phyloP scores from a whole-genome alignment of 2,113 vertebrate species.

The Sinocyclocheilus maitianheensis region DNA sequence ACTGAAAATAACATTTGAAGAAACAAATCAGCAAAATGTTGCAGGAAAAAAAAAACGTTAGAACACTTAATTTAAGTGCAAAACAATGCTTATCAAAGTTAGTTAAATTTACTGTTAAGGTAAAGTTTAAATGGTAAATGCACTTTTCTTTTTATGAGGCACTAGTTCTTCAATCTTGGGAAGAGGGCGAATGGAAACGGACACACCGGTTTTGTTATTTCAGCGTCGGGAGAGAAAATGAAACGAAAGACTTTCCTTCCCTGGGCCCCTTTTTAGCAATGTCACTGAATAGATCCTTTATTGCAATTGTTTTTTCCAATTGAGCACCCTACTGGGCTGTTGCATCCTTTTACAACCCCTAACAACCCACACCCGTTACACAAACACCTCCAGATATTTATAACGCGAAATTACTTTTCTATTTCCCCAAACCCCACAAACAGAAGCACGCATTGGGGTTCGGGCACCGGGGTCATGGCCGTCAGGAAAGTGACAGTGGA shows the following conservation, averaged over 20 bases:
- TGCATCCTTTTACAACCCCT: conserved; percentile 94
- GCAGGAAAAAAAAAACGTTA: too few relatives aligned
- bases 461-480: too few relatives aligned
- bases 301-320: conserved; percentile 94
- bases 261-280: conserved; percentile 83
- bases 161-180: neutral
- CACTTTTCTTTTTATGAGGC: neutral
- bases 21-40: too few relatives aligned
- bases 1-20: too few relatives aligned
- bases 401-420: too few relatives aligned
- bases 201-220: conserved; percentile 67
- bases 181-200: conserved; percentile 36
- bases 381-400: conserved; percentile 75
- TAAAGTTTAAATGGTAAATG: too few relatives aligned
- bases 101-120: too few relatives aligned
- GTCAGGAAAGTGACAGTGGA: too few relatives aligned
- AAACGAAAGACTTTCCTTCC: conserved; percentile 85
- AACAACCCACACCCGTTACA: conserved; percentile 96
- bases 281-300: conserved; percentile 91
- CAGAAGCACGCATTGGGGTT: too few relatives aligned
- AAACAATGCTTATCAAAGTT: too few relatives aligned
- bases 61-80: too few relatives aligned
- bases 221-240: conserved; percentile 72
- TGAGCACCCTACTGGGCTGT: conserved; percentile 94
- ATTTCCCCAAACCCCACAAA: too few relatives aligned